Evolutionary conservation across 2,797 vertebrate genomes (phyloP).

Genomic region (Moxostoma hubbsi): DNA sequence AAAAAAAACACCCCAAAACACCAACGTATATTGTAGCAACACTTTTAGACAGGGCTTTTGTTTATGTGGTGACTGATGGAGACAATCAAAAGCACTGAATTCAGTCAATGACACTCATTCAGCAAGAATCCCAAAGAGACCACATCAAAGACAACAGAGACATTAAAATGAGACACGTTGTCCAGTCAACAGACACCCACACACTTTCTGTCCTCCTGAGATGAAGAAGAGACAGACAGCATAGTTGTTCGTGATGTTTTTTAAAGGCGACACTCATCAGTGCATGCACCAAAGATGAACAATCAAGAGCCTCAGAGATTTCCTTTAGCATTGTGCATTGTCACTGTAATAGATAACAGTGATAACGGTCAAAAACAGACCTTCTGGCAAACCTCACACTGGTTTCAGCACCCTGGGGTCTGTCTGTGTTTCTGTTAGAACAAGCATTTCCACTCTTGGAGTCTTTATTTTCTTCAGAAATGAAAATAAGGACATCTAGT

Average conservation of each 20-base stretch:
- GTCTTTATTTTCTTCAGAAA: conserved; percentile 67
- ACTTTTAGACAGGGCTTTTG: no score
- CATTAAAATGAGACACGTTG: conserved; percentile 32
- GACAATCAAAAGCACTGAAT: conserved; percentile 9
- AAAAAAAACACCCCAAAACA: no score
- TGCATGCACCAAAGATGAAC: conserved; percentile 61
- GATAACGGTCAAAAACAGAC: conserved; percentile 30
- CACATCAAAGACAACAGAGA: conserved; percentile 25
- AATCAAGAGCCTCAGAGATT: conserved; percentile 57
- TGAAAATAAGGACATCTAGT: background rate
- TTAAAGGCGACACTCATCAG: conserved; percentile 51
- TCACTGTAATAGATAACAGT: conserved; percentile 41
- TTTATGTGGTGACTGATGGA: background rate
- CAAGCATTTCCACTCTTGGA: conserved; percentile 58
- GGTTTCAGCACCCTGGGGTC: conserved; percentile 69
- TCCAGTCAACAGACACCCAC: conserved; percentile 57
- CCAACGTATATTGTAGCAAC: no score
- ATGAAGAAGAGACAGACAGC: conserved; percentile 49
- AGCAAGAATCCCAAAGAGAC: conserved; percentile 8
- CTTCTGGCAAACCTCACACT: conserved; percentile 69
- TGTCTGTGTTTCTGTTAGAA: conserved; percentile 45
- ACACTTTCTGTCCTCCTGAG: conserved; percentile 46
- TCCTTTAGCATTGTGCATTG: conserved; percentile 60
- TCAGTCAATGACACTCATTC: conserved; percentile 30
- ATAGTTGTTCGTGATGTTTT: conserved; percentile 48